Conservation (phyloP, 2,888 invertebrate species). For the Harpalus rubripes region DNA sequence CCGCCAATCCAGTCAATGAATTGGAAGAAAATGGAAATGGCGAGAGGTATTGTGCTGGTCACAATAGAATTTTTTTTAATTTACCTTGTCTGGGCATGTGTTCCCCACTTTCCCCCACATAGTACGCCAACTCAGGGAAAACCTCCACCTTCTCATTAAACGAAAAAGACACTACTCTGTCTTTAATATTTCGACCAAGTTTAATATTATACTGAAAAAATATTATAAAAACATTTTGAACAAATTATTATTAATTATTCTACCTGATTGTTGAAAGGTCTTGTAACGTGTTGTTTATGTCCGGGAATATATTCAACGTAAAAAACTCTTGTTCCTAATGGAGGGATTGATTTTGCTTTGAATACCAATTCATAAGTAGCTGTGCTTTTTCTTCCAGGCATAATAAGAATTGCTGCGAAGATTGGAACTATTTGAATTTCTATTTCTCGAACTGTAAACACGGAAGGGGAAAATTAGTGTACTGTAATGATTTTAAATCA, state of each 20-base stretch:
- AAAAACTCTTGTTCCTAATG: conserved; percentile 84
- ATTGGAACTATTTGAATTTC: conserved; percentile 83
- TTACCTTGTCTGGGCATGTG: conserved; percentile 72
- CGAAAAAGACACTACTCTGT: not conserved
- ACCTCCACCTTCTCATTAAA: not conserved
- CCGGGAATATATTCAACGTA: conserved; percentile 12
- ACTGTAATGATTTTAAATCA: too few relatives aligned
- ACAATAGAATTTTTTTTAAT: too few relatives aligned
- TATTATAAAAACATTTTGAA: not conserved
- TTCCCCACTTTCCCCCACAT: conserved; percentile 83
- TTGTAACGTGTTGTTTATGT: not conserved
- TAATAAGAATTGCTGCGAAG: conserved; percentile 78
- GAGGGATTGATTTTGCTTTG: conserved; percentile 81
- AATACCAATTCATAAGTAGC: conserved; percentile 87
- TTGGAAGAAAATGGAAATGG: too few relatives aligned
- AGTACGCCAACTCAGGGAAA: conserved; percentile 84
- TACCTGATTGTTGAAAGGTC: not conserved
- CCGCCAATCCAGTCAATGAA: too few relatives aligned
- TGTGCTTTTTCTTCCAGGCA: conserved; percentile 82
- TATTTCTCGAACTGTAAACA: conserved; percentile 74
- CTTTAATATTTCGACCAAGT: not conserved
- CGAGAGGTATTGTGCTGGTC: too few relatives aligned
- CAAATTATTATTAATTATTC: not conserved
- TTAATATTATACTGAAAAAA: conserved; percentile 28
- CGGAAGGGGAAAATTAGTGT: too few relatives aligned